Conservation (phyloP, 2,113 vertebrate genomes). For the Vanacampus margaritifer region DNA sequence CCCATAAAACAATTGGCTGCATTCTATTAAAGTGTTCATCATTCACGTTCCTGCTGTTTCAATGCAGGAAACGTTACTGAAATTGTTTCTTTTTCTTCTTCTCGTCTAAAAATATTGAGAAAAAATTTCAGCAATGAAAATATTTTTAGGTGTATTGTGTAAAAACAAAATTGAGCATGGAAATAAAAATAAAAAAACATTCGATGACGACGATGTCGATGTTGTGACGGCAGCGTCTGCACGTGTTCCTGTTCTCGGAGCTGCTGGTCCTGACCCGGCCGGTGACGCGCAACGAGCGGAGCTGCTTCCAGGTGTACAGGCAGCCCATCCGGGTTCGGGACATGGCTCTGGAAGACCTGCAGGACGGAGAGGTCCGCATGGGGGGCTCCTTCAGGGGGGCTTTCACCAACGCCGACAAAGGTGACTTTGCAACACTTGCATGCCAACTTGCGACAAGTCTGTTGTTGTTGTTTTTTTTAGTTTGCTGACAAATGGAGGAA, state of each 20-base stretch:
- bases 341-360: constrained; percentile 88
- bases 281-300: constrained; percentile 85
- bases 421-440: constrained; percentile 50
- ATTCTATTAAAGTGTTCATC: too few species aligned
- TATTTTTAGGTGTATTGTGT: too few species aligned
- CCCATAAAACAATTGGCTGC: too few species aligned
- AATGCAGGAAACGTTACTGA: too few species aligned
- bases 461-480: neutral
- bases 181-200: too few species aligned
- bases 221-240: constrained; percentile 78
- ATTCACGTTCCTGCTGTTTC: too few species aligned
- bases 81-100: too few species aligned
- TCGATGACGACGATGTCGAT: too few species aligned
- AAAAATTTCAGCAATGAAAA: too few species aligned
- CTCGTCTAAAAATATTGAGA: too few species aligned
- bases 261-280: constrained; percentile 89
- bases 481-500: neutral
- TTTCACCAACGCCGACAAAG: constrained; percentile 91
- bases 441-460: too few species aligned
- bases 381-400: constrained; percentile 94
- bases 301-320: constrained; percentile 91
- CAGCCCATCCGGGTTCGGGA: constrained; percentile 89
- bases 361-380: constrained; percentile 91
- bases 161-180: too few species aligned
- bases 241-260: constrained; percentile 95